A percentile compares a stretch with the other conserved stretches of the same genome.
These are phyloP conservation scores for Parapsyche elsis DNA, from an alignment of 1,140 invertebrate genomes.

Conservation along the genomic window DNA sequence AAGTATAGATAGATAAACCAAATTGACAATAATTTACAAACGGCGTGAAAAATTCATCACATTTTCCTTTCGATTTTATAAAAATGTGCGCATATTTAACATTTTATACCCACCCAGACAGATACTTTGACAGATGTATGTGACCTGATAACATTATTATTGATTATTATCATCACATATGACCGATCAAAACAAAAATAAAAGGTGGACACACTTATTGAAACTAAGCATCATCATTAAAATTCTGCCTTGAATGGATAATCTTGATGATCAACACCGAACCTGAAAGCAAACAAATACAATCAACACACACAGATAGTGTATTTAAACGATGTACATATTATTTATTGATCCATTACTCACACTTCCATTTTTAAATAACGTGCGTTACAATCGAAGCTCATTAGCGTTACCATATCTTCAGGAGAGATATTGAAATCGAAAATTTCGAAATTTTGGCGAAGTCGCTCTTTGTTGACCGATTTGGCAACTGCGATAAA, in stretches of 20 bases:
- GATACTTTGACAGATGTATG: neutral
- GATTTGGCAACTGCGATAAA: constrained; percentile 73
- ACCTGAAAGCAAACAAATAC: constrained; percentile 33
- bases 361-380: constrained; percentile 63
- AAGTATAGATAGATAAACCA: no score
- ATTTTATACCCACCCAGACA: no score
- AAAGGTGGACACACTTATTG: no score
- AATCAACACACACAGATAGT: neutral
- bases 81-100: no score
- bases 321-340: neutral
- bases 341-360: constrained; percentile 54
- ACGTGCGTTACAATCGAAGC: constrained; percentile 66
- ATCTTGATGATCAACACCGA: constrained; percentile 17
- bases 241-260: constrained; percentile 32
- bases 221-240: neutral
- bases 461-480: constrained; percentile 74
- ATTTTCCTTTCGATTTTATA: no score
- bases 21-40: no score
- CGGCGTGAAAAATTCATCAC: no score
- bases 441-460: constrained; percentile 78
- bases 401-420: constrained; percentile 66
- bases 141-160: neutral
- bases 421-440: constrained; percentile 74
- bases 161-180: no score
- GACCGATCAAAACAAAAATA: no score